phyloP scores from a whole-genome alignment of 2,113 vertebrate genomes.

The Apistogramma diplotaenia region DNA sequence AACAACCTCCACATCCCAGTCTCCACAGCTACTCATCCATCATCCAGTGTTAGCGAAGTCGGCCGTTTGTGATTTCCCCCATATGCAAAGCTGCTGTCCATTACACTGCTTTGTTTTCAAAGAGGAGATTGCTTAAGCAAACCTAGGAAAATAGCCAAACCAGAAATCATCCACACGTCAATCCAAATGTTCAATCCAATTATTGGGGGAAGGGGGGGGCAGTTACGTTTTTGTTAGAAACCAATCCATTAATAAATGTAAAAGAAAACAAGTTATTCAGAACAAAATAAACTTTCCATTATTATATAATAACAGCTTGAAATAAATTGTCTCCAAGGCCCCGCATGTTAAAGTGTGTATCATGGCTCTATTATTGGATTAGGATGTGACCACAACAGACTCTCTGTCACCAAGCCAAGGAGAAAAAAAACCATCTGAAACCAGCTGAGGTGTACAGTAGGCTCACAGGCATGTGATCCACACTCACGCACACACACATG shows the following conservation, averaged over 20 bases:
- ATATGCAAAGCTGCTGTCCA: constrained; percentile 68
- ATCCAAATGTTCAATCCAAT: neutral
- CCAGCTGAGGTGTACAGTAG: constrained; percentile 36
- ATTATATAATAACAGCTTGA: neutral
- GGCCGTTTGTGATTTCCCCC: constrained; percentile 68
- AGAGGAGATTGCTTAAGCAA: constrained; percentile 62
- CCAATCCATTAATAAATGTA: neutral
- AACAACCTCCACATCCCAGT: neutral
- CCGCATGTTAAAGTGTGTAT: constrained; percentile 10
- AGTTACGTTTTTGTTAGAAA: neutral
- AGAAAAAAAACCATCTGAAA: constrained; percentile 29
- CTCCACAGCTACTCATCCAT: constrained; percentile 11
- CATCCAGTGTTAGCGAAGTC: constrained; percentile 30
- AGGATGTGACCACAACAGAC: constrained; percentile 53
- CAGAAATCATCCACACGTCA: constrained; percentile 1
- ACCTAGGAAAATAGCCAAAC: constrained; percentile 65
- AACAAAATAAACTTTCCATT: neutral
- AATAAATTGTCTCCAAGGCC: neutral
- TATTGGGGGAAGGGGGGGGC: too few relatives aligned
- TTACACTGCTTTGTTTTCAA: constrained; percentile 70
- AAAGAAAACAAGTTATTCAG: neutral
- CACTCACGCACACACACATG: constrained; percentile 7
- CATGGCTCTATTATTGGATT: constrained; percentile 48
- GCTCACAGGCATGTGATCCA: constrained; percentile 43
- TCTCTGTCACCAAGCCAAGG: constrained; percentile 39